A percentile compares a stretch with the other conserved stretches of the same genome.
Conservation (phyloP, 2,888 invertebrate species). For the Aphodius granarius region DNA sequence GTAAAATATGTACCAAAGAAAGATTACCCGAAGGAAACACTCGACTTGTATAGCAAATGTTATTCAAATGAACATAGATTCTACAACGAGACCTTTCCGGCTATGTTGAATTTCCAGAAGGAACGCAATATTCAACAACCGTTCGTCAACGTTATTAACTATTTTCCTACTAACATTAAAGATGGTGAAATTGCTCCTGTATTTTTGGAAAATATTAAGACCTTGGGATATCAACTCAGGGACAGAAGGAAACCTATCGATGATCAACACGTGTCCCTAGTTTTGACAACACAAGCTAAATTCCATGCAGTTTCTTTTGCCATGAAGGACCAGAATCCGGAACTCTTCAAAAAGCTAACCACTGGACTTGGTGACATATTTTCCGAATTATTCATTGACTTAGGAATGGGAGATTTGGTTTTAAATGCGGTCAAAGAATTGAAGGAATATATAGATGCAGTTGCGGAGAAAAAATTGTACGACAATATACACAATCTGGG, state of each 20-base stretch:
- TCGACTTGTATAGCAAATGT: background rate
- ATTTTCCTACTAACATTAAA: conserved; percentile 25
- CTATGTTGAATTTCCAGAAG: conserved; percentile 30
- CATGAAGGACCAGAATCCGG: conserved; percentile 32
- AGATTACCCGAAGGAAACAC: background rate
- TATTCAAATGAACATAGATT: conserved; percentile 35
- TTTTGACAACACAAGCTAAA: conserved; percentile 39
- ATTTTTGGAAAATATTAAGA: conserved; percentile 39
- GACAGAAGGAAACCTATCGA: conserved; percentile 37
- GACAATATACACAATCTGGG: conserved; percentile 6
- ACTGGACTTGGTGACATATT: conserved; percentile 16
- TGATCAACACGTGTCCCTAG: conserved; percentile 37
- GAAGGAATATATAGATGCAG: conserved; percentile 16
- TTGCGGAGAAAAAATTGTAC: conserved; percentile 15
- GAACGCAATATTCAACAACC: conserved; percentile 28
- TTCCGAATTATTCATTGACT: background rate
- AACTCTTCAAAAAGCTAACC: conserved; percentile 32
- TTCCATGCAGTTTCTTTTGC: conserved; percentile 40
- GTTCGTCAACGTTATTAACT: conserved; percentile 29
- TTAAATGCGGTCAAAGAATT: conserved; percentile 13
- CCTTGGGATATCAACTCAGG: conserved; percentile 34
- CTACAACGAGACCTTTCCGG: conserved; percentile 34
- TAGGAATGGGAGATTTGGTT: conserved; percentile 4
- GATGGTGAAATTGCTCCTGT: conserved; percentile 30
- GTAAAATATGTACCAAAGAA: background rate